Evolutionary conservation across 2,797 vertebrate species (phyloP).

Genomic region (Hydrocynus forskahlii): DNA sequence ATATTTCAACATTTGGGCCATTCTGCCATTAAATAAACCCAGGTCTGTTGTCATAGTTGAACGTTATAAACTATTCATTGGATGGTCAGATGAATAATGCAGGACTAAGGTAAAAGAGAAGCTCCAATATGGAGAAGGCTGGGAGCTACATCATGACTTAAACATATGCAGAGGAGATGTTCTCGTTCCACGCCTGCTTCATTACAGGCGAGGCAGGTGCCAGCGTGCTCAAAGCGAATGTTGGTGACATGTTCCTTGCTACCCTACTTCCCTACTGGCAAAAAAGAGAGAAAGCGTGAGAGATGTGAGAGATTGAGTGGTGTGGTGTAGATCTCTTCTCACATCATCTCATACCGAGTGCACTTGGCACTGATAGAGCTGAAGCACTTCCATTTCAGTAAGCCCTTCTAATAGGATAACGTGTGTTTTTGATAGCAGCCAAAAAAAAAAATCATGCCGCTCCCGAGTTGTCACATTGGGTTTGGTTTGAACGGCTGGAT

Average conservation of each 20-base stretch:
- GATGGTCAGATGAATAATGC: constrained; percentile 64
- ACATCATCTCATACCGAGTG: constrained; percentile 4
- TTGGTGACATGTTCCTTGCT: constrained; percentile 91
- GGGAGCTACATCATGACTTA: constrained; percentile 47
- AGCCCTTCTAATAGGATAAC: constrained; percentile 19
- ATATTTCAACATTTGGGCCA: not conserved
- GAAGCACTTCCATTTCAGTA: constrained; percentile 28
- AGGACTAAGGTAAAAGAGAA: constrained; percentile 24
- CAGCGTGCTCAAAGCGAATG: constrained; percentile 83
- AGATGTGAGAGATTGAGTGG: constrained; percentile 1
- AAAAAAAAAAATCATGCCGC: constrained; percentile 13
- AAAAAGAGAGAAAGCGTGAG: not conserved
- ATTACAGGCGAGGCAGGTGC: constrained; percentile 91
- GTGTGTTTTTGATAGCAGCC: constrained; percentile 28
- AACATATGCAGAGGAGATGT: constrained; percentile 95
- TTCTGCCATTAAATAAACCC: constrained; percentile 41
- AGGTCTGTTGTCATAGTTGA: constrained; percentile 53
- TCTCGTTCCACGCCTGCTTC: constrained; percentile 92
- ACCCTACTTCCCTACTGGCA: constrained; percentile 76
- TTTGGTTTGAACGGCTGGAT: constrained; percentile 43
- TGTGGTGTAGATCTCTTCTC: not conserved
- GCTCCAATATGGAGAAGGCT: constrained; percentile 1
- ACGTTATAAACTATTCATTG: constrained; percentile 65
- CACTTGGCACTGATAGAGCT: constrained; percentile 2
- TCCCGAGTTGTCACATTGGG: constrained; percentile 48